A percentile compares a stretch with the other conserved stretches of the same genome.
Conservation (phyloP, 2,888 invertebrate species). For the Clusia tigrina region DNA sequence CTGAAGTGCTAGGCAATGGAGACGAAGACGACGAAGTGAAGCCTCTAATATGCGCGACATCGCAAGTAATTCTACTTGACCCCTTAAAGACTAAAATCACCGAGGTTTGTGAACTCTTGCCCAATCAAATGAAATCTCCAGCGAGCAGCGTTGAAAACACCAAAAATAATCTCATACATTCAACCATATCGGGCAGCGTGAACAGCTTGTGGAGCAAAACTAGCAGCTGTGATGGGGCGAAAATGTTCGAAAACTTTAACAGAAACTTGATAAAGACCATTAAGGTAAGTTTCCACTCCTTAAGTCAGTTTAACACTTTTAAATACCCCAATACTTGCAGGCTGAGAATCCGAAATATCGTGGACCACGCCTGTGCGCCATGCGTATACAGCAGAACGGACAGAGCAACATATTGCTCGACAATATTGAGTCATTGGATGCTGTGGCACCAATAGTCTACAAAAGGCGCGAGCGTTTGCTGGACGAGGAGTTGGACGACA, state of each 20-base stretch:
- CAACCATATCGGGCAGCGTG: constrained; percentile 59
- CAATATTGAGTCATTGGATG: constrained; percentile 72
- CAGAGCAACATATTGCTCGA: constrained; percentile 83
- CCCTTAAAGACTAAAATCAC: constrained; percentile 22
- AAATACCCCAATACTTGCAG: constrained; percentile 37
- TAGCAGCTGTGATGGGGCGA: constrained; percentile 63
- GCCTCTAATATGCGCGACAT: constrained; percentile 46
- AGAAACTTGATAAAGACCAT: constrained; percentile 64
- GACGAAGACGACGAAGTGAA: constrained; percentile 55
- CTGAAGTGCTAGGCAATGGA: constrained; percentile 32
- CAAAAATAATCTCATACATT: constrained; percentile 40
- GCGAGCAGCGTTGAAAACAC: constrained; percentile 35
- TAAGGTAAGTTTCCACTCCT: constrained; percentile 53
- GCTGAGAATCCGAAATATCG: constrained; percentile 64
- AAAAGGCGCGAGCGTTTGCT: constrained; percentile 68
- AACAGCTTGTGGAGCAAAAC: constrained; percentile 64
- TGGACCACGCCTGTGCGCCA: constrained; percentile 79
- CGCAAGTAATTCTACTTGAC: constrained; percentile 42
- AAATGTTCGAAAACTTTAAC: constrained; percentile 64
- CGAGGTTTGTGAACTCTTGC: background rate
- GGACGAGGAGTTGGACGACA: constrained; percentile 63
- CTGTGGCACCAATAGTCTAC: constrained; percentile 76
- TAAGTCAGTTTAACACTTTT: too few species aligned
- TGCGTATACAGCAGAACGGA: constrained; percentile 79
- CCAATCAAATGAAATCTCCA: constrained; percentile 30